Evolutionary conservation across 2,888 invertebrate genomes (phyloP).

Genomic region (Archips crataeganus): DNA sequence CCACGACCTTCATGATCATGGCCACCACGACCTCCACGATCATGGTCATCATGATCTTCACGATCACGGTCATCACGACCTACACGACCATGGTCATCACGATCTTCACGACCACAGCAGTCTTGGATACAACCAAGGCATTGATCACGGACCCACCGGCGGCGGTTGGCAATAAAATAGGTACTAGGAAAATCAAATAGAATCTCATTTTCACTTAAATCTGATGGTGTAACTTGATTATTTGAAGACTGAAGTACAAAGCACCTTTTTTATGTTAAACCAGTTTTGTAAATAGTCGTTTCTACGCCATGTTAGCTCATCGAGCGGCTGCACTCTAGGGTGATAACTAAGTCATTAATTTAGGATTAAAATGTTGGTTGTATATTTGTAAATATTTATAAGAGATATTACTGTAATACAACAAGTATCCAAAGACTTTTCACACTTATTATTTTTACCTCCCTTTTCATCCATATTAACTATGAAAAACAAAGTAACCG

Average conservation of each 20-base stretch:
- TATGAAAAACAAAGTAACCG: not conserved
- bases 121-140: slow-evolving; percentile 9
- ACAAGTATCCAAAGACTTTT: slow-evolving; percentile 72
- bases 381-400: slow-evolving; percentile 75
- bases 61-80: slow-evolving; percentile 41
- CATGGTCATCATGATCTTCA: slow-evolving; percentile 22
- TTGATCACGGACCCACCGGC: slow-evolving; percentile 45
- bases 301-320: slow-evolving; percentile 71
- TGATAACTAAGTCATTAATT: slow-evolving; percentile 85
- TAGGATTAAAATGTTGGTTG: slow-evolving; percentile 64
- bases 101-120: slow-evolving; percentile 44
- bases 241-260: slow-evolving; percentile 35
- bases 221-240: slow-evolving; percentile 12
- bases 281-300: slow-evolving; percentile 73
- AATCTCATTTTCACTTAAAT: slow-evolving; percentile 44
- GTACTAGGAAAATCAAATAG: slow-evolving; percentile 26
- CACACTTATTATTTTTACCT: slow-evolving; percentile 51
- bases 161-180: slow-evolving; percentile 42
- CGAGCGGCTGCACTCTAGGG: slow-evolving; percentile 83
- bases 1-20: slow-evolving; percentile 46
- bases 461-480: not conserved
- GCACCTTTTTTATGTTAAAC: slow-evolving; percentile 24
- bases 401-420: slow-evolving; percentile 71
- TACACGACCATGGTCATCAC: slow-evolving; percentile 13
- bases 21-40: slow-evolving; percentile 27